Conservation (phyloP, 2,113 vertebrate species). For the Parus major region DNA sequence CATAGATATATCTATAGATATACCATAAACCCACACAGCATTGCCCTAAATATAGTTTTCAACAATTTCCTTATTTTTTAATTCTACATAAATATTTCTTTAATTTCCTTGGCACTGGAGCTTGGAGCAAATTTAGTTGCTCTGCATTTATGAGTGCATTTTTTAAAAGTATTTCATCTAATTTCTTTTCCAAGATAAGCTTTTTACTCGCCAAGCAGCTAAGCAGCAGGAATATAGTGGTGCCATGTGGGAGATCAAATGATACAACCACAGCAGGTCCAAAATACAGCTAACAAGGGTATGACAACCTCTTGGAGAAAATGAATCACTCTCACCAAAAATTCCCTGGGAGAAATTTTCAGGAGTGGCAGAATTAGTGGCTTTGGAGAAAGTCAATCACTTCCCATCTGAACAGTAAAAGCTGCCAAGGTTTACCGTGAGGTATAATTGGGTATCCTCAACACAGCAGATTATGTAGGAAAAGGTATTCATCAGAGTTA, state of each 20-base stretch:
- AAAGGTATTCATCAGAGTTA: not conserved
- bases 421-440: not conserved
- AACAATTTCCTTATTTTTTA: not conserved
- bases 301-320: constrained; percentile 11
- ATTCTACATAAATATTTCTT: constrained; percentile 20
- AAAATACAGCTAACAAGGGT: constrained; percentile 1
- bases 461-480: not conserved
- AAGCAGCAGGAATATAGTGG: not conserved
- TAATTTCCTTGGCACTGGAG: not conserved
- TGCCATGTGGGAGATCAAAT: constrained; percentile 25
- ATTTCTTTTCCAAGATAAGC: constrained; percentile 48
- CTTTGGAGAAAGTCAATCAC: constrained; percentile 41
- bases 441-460: not conserved
- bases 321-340: constrained; percentile 31
- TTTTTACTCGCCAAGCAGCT: not conserved
- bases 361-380: constrained; percentile 1
- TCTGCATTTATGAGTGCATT: not conserved
- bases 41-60: constrained; percentile 5
- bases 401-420: not conserved
- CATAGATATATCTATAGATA: not conserved
- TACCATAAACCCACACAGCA: not conserved
- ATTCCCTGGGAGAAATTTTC: not conserved
- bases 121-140: not conserved
- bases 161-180: not conserved
- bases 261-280: not conserved